Base-by-base conservation (phyloP, 1,140 invertebrate genomes). In the Zaprionus vittiger region DNA sequence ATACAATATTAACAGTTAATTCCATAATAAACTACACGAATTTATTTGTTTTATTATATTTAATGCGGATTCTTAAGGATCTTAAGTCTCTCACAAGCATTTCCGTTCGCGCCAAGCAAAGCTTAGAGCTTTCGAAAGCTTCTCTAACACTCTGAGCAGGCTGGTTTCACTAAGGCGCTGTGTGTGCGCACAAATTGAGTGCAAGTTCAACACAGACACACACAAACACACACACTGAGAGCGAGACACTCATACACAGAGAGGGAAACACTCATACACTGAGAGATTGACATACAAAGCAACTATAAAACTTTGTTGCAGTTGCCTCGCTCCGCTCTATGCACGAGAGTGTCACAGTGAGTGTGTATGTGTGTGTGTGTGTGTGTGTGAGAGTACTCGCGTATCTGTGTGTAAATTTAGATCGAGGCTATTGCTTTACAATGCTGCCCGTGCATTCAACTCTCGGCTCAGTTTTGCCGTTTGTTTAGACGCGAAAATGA, bases 361-460 rank as follows among this genome's bases (percentile, higher is more conserved):
- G 7, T 31, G 26, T 69, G 57, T 69, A 12, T 72, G 54, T 73
- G 57, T 71, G 69, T 73, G 60, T 70, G 81, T 72, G 24, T 1
- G 24, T 26, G 4, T 31, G 7, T 31, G 67, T 78, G 71, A 70
- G 66, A 57, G 61, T 63, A 41, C 41, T 54, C 73, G 67, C 28
- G 72, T 91, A 76, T 86, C 74, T 87, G 67, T 91, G 81, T 91
- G 83, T 84, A 84, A 89, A 91, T 91, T 80, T 91, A 84, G 89
- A 91, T 91, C 89, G 89, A 91, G 89, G 89, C 73, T 91, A 89
- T 85, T 85, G 89, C 89, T 82, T 87, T 81, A 81, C 83, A 89
- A 87, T 91, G 89, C 89, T 85, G 83, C 70, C 64, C 79, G 89
- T 85, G 61, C 89, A 91, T 91, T 91, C 89, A 91, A 91, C 89